These are phyloP conservation scores for Platyrinchus mystaceus DNA, from an alignment of 2,797 vertebrate genomes.

Conservation along the genomic window DNA sequence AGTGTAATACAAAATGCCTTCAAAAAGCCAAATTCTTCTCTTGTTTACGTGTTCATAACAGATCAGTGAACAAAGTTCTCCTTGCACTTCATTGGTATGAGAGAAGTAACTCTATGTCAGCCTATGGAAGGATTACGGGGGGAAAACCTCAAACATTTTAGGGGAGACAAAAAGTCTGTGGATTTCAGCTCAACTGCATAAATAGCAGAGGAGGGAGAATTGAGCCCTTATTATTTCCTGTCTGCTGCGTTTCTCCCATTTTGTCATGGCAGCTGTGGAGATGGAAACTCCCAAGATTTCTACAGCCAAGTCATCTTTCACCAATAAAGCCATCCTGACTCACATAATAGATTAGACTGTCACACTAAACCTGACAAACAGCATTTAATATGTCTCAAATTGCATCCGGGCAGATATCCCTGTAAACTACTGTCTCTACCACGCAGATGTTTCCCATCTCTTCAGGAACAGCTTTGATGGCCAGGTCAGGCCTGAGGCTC, in stretches of 20 bases:
- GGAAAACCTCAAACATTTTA: neutral
- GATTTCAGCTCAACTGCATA: conserved; percentile 3
- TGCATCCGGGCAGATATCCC: neutral
- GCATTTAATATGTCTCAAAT: conserved; percentile 8
- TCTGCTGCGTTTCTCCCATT: conserved; percentile 29
- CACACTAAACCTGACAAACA: conserved; percentile 40
- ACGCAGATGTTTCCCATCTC: conserved; percentile 18
- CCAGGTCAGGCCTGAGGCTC: neutral
- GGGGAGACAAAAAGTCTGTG: neutral
- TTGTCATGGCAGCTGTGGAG: conserved; percentile 28
- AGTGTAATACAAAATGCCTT: neutral
- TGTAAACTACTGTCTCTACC: neutral
- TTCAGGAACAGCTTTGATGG: neutral
- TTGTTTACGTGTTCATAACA: neutral
- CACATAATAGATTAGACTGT: conserved; percentile 28
- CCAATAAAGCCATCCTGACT: conserved; percentile 27
- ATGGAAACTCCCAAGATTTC: conserved; percentile 39
- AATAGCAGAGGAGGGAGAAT: neutral
- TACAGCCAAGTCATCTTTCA: conserved; percentile 31
- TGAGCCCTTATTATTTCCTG: conserved; percentile 27
- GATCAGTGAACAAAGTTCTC: neutral
- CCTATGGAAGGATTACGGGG: neutral
- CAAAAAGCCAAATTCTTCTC: conserved; percentile 3
- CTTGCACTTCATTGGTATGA: neutral
- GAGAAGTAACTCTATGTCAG: neutral